Evolutionary conservation across 2,888 invertebrate genomes (phyloP), one percentile per base, ranked within the genome.

Genomic region (Lepidochrysops patricia): DNA sequence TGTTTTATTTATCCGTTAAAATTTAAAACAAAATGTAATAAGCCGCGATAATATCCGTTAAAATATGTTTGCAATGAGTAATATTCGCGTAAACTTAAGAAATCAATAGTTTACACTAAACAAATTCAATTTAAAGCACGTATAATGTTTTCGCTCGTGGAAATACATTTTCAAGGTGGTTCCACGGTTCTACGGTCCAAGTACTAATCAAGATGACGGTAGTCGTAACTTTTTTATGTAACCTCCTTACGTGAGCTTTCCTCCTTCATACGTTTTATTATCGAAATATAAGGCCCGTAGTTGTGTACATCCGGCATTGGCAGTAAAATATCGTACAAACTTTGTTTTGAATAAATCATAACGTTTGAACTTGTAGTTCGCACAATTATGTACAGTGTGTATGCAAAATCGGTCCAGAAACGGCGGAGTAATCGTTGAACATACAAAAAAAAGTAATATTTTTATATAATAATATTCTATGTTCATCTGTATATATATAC

Each of bases 161-260:
- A 52, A 50, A 58, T 52, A 52, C 29, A 29, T 58, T 32, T 52
- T 54, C 19, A 54, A 54, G 15, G 26, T 29, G 19, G 7, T 58
- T 35, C 58, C 15, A 34, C 25, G 58, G 58, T 58, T 35, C 58
- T 25, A 34, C 25, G 58, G 58, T 35, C 37, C 54, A 60, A 66
- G 60, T 43, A 60, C 61, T 66, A 64, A 64, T 66, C 64, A 64
- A 64, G 61, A 62, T 61, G 60, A 64, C 58, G 58, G 32, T 26
- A 63, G 63, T 66, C 65, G 64, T 66, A 66, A 66, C 57, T 61
- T 65, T 66, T 66, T 63, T 64, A 66, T 63, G 57, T 58, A 35
- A 50, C 52, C 50, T 52, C 58, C 52, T 26, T 50, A 58, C 58
- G 52, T 35, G 58, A 32, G 58, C 50, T 58, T 34, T 35, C 26